Evolutionary conservation across 2,888 invertebrate species (phyloP).

Genomic region (Luperina testacea): DNA sequence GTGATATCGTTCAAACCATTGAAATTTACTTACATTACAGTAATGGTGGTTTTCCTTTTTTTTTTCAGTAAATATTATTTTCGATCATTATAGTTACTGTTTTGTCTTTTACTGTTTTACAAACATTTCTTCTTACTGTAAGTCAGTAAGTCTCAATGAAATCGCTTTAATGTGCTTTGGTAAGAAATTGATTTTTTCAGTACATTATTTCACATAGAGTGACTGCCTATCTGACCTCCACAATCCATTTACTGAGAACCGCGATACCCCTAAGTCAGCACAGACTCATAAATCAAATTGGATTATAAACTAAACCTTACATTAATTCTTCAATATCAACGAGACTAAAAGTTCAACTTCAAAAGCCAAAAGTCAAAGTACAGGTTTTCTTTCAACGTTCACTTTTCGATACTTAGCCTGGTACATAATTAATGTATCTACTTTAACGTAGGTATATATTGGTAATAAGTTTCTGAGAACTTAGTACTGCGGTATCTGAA

Average conservation of each 20-base stretch:
- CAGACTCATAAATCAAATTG: not conserved
- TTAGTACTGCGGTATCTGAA: conserved; percentile 37
- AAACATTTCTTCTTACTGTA: too few species aligned
- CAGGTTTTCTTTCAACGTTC: conserved; percentile 31
- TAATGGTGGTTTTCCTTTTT: too few species aligned
- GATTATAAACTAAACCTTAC: not conserved
- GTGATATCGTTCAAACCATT: too few species aligned
- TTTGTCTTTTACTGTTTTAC: too few species aligned
- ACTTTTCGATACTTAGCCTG: conserved; percentile 36
- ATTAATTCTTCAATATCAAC: conserved; percentile 18
- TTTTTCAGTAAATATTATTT: too few species aligned
- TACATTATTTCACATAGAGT: too few species aligned
- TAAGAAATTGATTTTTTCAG: too few species aligned
- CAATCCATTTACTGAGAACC: not conserved
- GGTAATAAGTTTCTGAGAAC: conserved; percentile 43
- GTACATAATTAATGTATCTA: conserved; percentile 52
- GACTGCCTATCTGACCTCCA: too few species aligned
- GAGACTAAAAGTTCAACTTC: conserved; percentile 24
- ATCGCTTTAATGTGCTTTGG: too few species aligned
- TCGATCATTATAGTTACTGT: too few species aligned
- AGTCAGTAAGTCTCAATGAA: too few species aligned
- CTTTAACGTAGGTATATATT: conserved; percentile 35
- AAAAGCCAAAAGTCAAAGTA: conserved; percentile 39
- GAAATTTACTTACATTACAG: too few species aligned
- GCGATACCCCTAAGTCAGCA: not conserved